phyloP scores from a whole-genome alignment of 2,113 vertebrate species.

The Morone chrysops region DNA sequence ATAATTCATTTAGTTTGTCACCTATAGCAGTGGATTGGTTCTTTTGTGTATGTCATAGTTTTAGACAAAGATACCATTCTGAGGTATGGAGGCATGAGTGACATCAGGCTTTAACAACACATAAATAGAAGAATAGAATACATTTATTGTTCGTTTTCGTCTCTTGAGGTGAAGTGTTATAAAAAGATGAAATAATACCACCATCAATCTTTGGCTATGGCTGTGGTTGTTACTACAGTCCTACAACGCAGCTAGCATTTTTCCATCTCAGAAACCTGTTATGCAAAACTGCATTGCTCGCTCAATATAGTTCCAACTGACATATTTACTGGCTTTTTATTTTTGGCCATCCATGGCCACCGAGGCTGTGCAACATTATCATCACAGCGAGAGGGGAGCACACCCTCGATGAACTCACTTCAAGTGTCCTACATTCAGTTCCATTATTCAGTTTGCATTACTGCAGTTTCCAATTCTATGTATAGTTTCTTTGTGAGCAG shows the following conservation, averaged over 20 bases:
- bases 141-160: neutral
- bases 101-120: neutral
- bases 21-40: neutral
- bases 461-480: neutral
- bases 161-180: neutral
- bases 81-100: neutral
- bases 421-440: conserved; percentile 8
- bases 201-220: neutral
- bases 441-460: neutral
- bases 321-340: conserved; percentile 31
- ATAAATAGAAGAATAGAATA: neutral
- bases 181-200: neutral
- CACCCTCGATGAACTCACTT: conserved; percentile 4
- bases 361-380: conserved; percentile 2
- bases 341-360: conserved; percentile 30
- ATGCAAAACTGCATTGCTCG: neutral
- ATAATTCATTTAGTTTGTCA: neutral
- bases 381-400: neutral
- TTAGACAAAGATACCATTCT: neutral
- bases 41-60: neutral
- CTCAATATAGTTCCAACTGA: conserved; percentile 16
- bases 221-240: conserved; percentile 3
- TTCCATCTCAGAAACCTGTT: conserved; percentile 3
- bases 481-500: neutral
- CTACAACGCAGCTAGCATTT: neutral